Conservation (phyloP, 2,888 invertebrate species). For the Agriopis leucophaearia region DNA sequence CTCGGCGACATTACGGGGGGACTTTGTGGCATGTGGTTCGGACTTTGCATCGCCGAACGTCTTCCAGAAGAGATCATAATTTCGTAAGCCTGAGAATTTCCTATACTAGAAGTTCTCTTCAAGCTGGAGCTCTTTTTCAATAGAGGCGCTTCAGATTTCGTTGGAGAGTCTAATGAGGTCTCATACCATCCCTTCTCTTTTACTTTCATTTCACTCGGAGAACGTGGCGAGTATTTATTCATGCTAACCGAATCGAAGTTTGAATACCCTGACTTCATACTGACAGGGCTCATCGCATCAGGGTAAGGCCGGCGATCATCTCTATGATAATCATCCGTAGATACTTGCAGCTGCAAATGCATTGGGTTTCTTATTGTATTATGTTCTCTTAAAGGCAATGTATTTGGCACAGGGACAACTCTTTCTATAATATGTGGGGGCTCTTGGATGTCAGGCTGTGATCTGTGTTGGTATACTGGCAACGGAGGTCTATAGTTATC, state of each 20-base stretch:
- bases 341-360: slow-evolving; percentile 77
- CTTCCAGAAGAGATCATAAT: slow-evolving; percentile 77
- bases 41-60: slow-evolving; percentile 79
- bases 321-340: slow-evolving; percentile 74
- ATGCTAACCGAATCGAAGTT: slow-evolving; percentile 78
- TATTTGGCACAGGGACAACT: slow-evolving; percentile 70
- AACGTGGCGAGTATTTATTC: slow-evolving; percentile 78
- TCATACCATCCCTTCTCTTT: slow-evolving; percentile 90
- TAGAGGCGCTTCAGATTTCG: slow-evolving; percentile 67
- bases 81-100: slow-evolving; percentile 81
- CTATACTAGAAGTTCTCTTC: slow-evolving; percentile 85
- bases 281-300: slow-evolving; percentile 76
- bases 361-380: slow-evolving; percentile 73
- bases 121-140: slow-evolving; percentile 79
- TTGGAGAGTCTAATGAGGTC: slow-evolving; percentile 88
- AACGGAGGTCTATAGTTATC: slow-evolving; percentile 69
- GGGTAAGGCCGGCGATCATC: slow-evolving; percentile 70
- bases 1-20: slow-evolving; percentile 75
- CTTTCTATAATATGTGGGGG: slow-evolving; percentile 70
- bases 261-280: slow-evolving; percentile 77
- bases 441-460: slow-evolving; percentile 79
- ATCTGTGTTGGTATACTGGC: slow-evolving; percentile 73
- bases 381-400: slow-evolving; percentile 76
- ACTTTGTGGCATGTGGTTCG: slow-evolving; percentile 71
- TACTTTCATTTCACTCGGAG: slow-evolving; percentile 73